Evolutionary conservation across 30 jellyfish, hydroid and myxozoan species (phyloP), one percentile per base, ranked within the genome.

Genomic region (Aurelia coerulea): DNA sequence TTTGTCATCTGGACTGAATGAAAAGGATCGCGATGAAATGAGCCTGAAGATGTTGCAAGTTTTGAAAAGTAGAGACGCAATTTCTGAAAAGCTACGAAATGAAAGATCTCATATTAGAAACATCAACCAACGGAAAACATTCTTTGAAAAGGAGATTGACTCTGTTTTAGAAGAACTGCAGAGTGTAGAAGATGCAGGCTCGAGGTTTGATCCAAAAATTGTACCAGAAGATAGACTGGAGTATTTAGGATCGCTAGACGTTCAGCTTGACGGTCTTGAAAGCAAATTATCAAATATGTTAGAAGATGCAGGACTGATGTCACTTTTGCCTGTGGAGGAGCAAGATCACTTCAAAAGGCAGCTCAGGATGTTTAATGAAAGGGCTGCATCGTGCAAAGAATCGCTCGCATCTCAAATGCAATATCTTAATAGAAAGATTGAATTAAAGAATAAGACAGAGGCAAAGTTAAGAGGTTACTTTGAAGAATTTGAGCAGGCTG

Each of bases 131-230:
- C 58, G 80, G 10, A 79, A 79, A 33, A 14, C 5, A 64, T n/a
- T 10, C 33, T 17, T 79, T 23, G 89, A 79, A 65, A 29, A 64
- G 17, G 89, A 79, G 65, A 13, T 79, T 23, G 72, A 32, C 15
- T 34, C 53, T 39, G 80, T 79, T 2, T 64, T 65, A 37, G 39
- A 54, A 10, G 75, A 39, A 15, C 60, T 79, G 37, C 60, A 79
- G 59, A 64, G 67, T 31, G 12, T 65, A 1, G 80, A 65, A 34
- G 59, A 66, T 14, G 49, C 17, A 16, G 37, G 62, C 18, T 79
- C 80, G 1, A 10, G 1, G 10, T 19, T 59, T 13, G 59, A n/a
- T 6, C 81, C 41, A 5, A 64, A 16, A 8, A 65, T 10, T 8
- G 50, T 46, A 0, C 17, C 67, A 3, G 29, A 65, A 29, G 49